Evolutionary conservation across 2,797 vertebrate genomes (phyloP).

Genomic region (Pelodytes ibericus): DNA sequence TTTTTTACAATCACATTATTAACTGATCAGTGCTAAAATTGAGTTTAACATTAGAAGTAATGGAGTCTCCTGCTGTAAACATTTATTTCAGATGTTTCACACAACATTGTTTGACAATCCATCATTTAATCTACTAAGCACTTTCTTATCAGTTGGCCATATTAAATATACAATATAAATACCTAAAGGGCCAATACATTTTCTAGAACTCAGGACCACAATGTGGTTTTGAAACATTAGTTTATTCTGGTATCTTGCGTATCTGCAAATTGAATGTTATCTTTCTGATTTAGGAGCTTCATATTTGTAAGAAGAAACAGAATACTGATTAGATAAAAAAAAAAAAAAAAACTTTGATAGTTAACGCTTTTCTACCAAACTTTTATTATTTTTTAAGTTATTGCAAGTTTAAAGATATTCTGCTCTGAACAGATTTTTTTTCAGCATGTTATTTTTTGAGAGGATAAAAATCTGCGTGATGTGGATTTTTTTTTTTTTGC

Average conservation of each 20-base stretch:
- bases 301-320: constrained; percentile 48
- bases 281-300: constrained; percentile 37
- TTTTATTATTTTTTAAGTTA: constrained; percentile 48
- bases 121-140: constrained; percentile 1
- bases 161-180: constrained; percentile 13
- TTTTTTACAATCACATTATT: too few species aligned
- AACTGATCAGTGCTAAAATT: too few species aligned
- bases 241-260: constrained; percentile 39
- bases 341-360: constrained; percentile 38
- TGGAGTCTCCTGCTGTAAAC: not conserved
- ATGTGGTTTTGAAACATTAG: constrained; percentile 19
- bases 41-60: not conserved
- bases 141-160: constrained; percentile 13
- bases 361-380: constrained; percentile 45
- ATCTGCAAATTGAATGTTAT: constrained; percentile 44
- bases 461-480: constrained; percentile 49
- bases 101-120: not conserved
- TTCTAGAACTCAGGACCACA: constrained; percentile 19
- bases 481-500: constrained; percentile 30
- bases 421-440: constrained; percentile 28
- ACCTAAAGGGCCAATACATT: constrained; percentile 22
- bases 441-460: constrained; percentile 39
- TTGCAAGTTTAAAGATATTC: constrained; percentile 36
- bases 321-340: constrained; percentile 45
- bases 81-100: not conserved